Base-by-base conservation (phyloP, 2,888 invertebrate species). In the Lasioglossum figueresi region DNA sequence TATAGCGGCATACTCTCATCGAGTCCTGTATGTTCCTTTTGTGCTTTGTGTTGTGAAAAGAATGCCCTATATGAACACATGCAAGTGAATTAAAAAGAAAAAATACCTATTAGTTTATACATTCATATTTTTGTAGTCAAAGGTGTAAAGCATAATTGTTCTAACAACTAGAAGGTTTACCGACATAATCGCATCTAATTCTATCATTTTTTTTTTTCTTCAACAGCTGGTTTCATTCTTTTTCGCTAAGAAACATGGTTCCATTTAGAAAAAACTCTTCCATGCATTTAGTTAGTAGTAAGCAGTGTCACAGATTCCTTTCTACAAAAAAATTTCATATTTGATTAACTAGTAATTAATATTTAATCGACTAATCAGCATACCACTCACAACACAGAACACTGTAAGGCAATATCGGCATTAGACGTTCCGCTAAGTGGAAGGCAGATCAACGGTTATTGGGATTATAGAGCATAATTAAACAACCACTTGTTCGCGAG, bases 31-130 rank as follows among this genome's bases (percentile, higher is more conserved):
- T 85, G 89, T 80, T 93, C 93, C 71, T 88, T 84, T 70, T 88
- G 90, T 84, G 85, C 82, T 90, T 93, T 93, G 84, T 87, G 88
- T 90, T 92, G 92, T 83, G 92, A 92, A 90, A 87, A 87, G 88
- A 92, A 90, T 91, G 93, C 91, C 90, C 94, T 94, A 90, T 83
- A 80, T 82, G 88, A 88, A 90, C 79, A 84, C 93, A 93, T 94
- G 93, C 92, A 86, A 91, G 87, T 89, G 79, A 90, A 82, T 88
- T n/a, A 56, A 63, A 86, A 86, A 88, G 88, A 90, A 90, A 91
- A 89, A 90, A 85, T 66, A 68, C 68, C 83, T 83, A 76, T 87
- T 87, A 87, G 79, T 86, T 74, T 12, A 27, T 76, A 43, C 45
- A 68, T 43, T 40, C 45, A 66, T 40, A 63, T 71, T 52, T 40